A percentile compares a stretch with the other conserved stretches of the same genome.
Conservation (phyloP, 2,113 vertebrate genomes). For the Plecturocebus donacophilus region DNA sequence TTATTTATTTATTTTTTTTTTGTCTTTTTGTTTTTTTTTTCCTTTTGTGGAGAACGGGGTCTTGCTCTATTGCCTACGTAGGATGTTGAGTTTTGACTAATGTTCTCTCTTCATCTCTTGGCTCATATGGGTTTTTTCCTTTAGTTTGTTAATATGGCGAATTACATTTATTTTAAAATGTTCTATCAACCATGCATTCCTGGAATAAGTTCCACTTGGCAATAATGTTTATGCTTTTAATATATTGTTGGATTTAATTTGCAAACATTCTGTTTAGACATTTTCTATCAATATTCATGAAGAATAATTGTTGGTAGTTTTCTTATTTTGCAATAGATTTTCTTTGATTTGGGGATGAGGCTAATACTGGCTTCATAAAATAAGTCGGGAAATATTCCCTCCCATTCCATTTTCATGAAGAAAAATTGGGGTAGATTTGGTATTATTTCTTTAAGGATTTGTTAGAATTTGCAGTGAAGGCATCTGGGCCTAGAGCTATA, state of each 20-base stretch:
- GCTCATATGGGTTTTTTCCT: not conserved
- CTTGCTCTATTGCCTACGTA: too few species aligned
- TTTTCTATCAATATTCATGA: slow-evolving; percentile 32
- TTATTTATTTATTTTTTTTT: not conserved
- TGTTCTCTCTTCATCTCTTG: not conserved
- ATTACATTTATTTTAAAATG: slow-evolving; percentile 21
- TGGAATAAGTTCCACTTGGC: slow-evolving; percentile 11
- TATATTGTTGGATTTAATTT: not conserved
- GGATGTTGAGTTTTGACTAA: not conserved
- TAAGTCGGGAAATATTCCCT: not conserved
- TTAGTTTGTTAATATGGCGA: not conserved
- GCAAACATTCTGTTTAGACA: not conserved
- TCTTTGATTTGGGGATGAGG: not conserved
- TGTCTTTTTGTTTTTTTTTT: not conserved
- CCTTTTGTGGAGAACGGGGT: too few species aligned
- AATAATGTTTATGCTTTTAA: not conserved
- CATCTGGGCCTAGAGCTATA: not conserved
- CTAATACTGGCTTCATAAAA: not conserved
- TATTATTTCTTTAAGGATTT: slow-evolving; percentile 22
- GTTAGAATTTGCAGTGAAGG: not conserved
- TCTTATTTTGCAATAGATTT: not conserved
- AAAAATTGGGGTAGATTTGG: not conserved
- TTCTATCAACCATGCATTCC: not conserved
- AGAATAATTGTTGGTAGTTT: not conserved
- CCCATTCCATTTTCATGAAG: not conserved